Conservation (phyloP, 1,140 invertebrate species). For the Hestina assimilis region DNA sequence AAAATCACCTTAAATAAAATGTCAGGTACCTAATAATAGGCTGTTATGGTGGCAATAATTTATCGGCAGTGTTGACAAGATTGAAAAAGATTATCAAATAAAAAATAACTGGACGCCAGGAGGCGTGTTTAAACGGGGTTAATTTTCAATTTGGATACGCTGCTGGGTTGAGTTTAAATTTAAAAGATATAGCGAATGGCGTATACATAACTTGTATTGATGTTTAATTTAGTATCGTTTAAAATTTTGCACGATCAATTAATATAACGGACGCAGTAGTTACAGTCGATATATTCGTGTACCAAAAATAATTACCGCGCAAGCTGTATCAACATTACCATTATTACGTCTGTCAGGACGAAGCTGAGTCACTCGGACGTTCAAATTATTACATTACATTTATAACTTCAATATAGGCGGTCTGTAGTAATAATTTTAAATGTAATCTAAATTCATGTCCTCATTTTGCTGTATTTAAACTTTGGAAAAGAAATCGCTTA, state of each 20-base stretch:
- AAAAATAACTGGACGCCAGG: slow-evolving; percentile 49
- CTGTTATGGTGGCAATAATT: slow-evolving; percentile 66
- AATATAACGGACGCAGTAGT: slow-evolving; percentile 11
- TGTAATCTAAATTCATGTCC: too few relatives aligned
- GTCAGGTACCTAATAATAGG: slow-evolving; percentile 68
- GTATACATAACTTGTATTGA: slow-evolving; percentile 50
- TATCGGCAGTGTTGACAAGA: slow-evolving; percentile 71
- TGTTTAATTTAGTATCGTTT: slow-evolving; percentile 36
- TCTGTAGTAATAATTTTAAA: too few relatives aligned
- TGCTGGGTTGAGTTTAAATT: slow-evolving; percentile 40
- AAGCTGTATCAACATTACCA: background rate
- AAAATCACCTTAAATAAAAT: slow-evolving; percentile 68
- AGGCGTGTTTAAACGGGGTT: slow-evolving; percentile 65
- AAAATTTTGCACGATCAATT: slow-evolving; percentile 50
- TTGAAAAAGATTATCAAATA: slow-evolving; percentile 46
- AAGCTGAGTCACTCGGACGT: background rate
- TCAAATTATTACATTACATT: too few relatives aligned
- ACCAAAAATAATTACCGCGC: background rate
- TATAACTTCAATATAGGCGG: too few relatives aligned
- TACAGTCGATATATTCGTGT: too few relatives aligned
- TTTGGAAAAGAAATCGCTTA: too few relatives aligned
- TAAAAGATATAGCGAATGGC: slow-evolving; percentile 35
- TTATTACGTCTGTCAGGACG: background rate
- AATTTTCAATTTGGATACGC: slow-evolving; percentile 70
- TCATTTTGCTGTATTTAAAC: too few relatives aligned